Evolutionary conservation across 2,797 vertebrate species (phyloP), one percentile per base, ranked within the genome.

Genomic region (Lithobates sylvaticus): DNA sequence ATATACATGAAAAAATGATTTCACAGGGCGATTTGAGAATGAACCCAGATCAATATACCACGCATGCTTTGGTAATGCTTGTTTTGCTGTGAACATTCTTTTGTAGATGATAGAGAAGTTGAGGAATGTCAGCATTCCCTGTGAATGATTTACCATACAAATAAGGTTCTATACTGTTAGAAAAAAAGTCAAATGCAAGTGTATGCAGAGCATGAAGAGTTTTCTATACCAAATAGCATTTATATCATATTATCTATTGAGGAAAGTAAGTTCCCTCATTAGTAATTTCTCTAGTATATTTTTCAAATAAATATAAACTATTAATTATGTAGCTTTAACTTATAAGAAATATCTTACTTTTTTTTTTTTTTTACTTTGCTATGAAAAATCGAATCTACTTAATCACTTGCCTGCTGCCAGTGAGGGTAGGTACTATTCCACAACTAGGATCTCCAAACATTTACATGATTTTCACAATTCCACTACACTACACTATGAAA

Each of bases 71-170:
- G 21, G 54, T 76, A 83, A 67, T 76, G 42, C 72, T 50, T 76
- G 80, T 64, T 75, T 83, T 76, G 65, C 80, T 82, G 34, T 82
- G 50, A 74, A 74, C 54, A 67, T 76, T 83, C 39, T 83, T 32
- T 50, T 75, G 39, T 75, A 83, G 61, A 83, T 64, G 74, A 83
- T 83, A 47, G 71, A 29, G 39, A 75, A 76, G 65, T 50, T 78
- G 68, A 73, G 15, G 36, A 44, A 85, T 79, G 47, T 65, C 54
- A 73, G 54, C 9, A 36, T 34, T 85, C 69, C 34, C 8, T 85
- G 76, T 78, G 83, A 79, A 85, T 85, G 69, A 61, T 61, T 85
- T 85, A 71, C 76, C 83, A 85, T 85, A 85, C 39, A 79, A 85
- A 85, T 85, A 50, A 85, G 76, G 69, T n/a, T 16, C 23, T 78